These are phyloP conservation scores for Spheniscus mendiculus DNA, from an alignment of 2,113 vertebrate genomes.

Conservation along the genomic window DNA sequence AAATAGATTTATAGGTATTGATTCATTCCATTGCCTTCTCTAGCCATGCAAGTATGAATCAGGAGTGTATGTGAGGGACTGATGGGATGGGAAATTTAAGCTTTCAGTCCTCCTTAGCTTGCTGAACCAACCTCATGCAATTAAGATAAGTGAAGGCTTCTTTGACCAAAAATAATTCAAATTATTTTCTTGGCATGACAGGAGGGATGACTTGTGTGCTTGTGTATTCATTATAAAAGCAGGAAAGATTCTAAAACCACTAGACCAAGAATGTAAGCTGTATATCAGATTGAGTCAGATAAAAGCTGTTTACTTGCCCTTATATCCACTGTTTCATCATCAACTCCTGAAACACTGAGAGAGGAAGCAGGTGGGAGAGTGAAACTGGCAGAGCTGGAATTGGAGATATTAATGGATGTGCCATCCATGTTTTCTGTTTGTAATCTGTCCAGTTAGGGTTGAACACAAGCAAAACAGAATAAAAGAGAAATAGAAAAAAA, in stretches of 20 bases:
- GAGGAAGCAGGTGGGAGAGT: slow-evolving; percentile 78
- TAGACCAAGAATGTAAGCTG: background rate
- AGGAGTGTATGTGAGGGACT: background rate
- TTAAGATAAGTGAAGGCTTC: background rate
- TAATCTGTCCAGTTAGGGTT: slow-evolving; percentile 61
- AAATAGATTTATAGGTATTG: background rate
- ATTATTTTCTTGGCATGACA: background rate
- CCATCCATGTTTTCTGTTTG: slow-evolving; percentile 60
- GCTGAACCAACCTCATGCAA: background rate
- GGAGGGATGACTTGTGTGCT: background rate
- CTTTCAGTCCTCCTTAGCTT: background rate
- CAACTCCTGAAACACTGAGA: slow-evolving; percentile 51
- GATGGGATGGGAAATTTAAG: background rate
- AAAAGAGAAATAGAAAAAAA: background rate
- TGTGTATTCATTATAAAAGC: background rate
- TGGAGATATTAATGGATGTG: slow-evolving; percentile 68
- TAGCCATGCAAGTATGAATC: background rate
- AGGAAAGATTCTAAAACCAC: background rate
- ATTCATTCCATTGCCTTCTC: background rate
- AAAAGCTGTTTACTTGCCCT: slow-evolving; percentile 77
- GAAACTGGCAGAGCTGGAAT: slow-evolving; percentile 79
- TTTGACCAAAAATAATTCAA: background rate
- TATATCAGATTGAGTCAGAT: background rate
- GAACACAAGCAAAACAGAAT: background rate
- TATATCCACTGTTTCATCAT: slow-evolving; percentile 83